Evolutionary conservation across 2,113 vertebrate genomes (phyloP).

Genomic region (Phaethon lepturus): DNA sequence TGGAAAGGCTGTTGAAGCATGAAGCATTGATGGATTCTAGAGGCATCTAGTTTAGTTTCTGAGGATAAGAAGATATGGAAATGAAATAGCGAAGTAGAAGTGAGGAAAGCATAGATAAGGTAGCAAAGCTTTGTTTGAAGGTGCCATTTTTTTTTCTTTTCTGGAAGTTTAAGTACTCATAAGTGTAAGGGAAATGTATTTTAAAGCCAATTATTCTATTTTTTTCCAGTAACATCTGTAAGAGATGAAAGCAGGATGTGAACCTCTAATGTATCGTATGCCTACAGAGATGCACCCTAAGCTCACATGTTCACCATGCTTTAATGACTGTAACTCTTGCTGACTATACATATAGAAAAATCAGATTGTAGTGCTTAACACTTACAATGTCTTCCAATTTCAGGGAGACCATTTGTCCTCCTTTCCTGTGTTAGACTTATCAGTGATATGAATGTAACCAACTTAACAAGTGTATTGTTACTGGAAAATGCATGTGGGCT

Average conservation of each 20-base stretch:
- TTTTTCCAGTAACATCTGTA: not conserved
- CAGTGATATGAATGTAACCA: not conserved
- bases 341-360: not conserved
- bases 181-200: not conserved
- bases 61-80: not conserved
- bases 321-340: conserved; percentile 42
- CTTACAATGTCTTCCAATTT: not conserved
- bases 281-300: not conserved
- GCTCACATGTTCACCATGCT: not conserved
- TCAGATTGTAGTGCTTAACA: not conserved
- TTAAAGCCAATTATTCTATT: not conserved
- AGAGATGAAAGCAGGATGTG: not conserved
- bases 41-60: not conserved
- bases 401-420: not conserved
- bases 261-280: not conserved
- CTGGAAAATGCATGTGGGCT: not conserved
- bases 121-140: not conserved
- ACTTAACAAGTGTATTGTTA: not conserved
- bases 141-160: not conserved
- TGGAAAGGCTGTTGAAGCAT: not conserved
- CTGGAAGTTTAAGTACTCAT: not conserved
- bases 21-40: not conserved
- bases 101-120: not conserved
- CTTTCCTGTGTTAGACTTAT: not conserved
- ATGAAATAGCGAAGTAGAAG: not conserved